These are phyloP conservation scores for Pseudobourletiella spinata DNA, from an alignment of 1,140 invertebrate species.

Conservation along the genomic window DNA sequence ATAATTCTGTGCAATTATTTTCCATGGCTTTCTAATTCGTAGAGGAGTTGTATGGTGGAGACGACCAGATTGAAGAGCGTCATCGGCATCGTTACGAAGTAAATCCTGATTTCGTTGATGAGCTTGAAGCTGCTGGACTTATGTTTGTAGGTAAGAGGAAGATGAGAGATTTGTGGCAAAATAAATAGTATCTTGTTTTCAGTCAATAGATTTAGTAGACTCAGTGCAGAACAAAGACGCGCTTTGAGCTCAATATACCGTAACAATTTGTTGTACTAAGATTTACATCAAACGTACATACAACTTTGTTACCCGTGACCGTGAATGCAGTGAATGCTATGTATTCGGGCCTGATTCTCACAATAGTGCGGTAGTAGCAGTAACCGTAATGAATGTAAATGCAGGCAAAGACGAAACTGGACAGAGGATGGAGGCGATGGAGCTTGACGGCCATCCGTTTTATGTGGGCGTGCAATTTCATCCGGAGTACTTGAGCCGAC, in stretches of 20 bases:
- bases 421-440: conserved; percentile 58
- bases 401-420: conserved; percentile 68
- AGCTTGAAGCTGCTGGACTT: conserved; percentile 72
- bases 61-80: conserved; percentile 79
- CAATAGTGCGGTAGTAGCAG: too few relatives aligned
- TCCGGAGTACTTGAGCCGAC: conserved; percentile 72
- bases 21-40: conserved; percentile 22
- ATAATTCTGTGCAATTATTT: too few relatives aligned
- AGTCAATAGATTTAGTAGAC: too few relatives aligned
- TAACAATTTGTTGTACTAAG: too few relatives aligned
- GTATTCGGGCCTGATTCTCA: too few relatives aligned
- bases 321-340: too few relatives aligned
- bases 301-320: too few relatives aligned
- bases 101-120: conserved; percentile 73
- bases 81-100: conserved; percentile 95
- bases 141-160: conserved; percentile 77
- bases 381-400: too few relatives aligned
- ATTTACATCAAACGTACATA: too few relatives aligned
- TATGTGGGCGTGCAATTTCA: conserved; percentile 89
- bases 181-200: conserved; percentile 16
- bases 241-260: too few relatives aligned
- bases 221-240: too few relatives aligned
- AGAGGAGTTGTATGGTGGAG: conserved; percentile 77
- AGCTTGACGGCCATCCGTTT: conserved; percentile 67
- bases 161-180: background rate